phyloP scores from a whole-genome alignment of 2,888 invertebrate species.

The Agrypnus murinus region DNA sequence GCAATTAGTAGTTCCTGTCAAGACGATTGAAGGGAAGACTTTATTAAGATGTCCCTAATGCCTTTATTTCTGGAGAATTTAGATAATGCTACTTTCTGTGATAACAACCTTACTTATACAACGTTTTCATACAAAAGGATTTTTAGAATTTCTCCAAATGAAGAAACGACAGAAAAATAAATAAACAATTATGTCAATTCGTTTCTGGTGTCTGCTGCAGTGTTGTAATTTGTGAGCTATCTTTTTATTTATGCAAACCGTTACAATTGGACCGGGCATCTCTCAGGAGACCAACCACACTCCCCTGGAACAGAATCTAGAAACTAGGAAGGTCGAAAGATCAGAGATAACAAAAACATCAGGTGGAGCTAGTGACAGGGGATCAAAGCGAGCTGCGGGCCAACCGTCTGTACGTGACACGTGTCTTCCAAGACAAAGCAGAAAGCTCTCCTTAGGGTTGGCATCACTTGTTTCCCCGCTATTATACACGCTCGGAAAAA shows the following conservation, averaged over 20 bases:
- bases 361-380: constrained; percentile 57
- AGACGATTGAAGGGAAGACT: constrained; percentile 34
- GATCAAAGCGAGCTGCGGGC: constrained; percentile 58
- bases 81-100: constrained; percentile 1
- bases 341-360: constrained; percentile 50
- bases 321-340: constrained; percentile 29
- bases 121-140: too few relatives aligned
- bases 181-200: too few relatives aligned
- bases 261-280: not conserved
- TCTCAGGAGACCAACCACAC: constrained; percentile 3
- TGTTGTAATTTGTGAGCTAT: constrained; percentile 11
- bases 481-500: constrained; percentile 41
- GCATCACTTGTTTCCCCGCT: constrained; percentile 40
- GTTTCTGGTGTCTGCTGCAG: not conserved
- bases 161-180: too few relatives aligned
- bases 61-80: constrained; percentile 10
- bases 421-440: constrained; percentile 54
- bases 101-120: too few relatives aligned
- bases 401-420: constrained; percentile 56
- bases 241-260: constrained; percentile 18
- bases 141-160: too few relatives aligned
- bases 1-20: constrained; percentile 57
- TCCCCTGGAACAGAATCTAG: constrained; percentile 14
- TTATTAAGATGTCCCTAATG: constrained; percentile 18
- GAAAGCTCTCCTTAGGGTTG: constrained; percentile 40